Percentiles rank a stretch among this genome's conserved stretches.
Conservation (phyloP, 2,888 invertebrate genomes). For the Osmoderma eremita region DNA sequence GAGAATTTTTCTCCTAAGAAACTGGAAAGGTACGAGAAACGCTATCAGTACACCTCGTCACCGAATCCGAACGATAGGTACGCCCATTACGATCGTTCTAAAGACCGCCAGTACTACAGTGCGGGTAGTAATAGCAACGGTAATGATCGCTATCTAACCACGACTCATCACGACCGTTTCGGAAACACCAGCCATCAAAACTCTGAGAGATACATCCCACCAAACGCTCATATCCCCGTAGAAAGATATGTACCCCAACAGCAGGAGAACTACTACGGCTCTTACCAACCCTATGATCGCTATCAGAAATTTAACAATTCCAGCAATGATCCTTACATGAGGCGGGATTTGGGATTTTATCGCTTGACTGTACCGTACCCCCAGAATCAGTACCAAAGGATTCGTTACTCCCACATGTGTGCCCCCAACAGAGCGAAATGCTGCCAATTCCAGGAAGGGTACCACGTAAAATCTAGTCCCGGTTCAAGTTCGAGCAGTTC, state of each 20-base stretch:
- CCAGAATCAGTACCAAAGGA: slow-evolving; percentile 61
- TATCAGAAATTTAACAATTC: slow-evolving; percentile 56
- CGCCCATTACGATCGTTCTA: slow-evolving; percentile 45
- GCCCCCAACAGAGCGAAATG: slow-evolving; percentile 61
- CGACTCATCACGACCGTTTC: slow-evolving; percentile 43
- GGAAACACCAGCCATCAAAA: slow-evolving; percentile 38
- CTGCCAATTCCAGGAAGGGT: slow-evolving; percentile 61
- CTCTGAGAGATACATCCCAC: slow-evolving; percentile 64
- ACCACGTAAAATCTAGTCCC: slow-evolving; percentile 63
- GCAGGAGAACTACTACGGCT: slow-evolving; percentile 39
- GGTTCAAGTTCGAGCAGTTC: slow-evolving; percentile 67
- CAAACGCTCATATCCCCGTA: slow-evolving; percentile 76
- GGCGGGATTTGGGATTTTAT: slow-evolving; percentile 69
- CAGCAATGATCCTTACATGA: slow-evolving; percentile 68
- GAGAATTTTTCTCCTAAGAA: slow-evolving; percentile 59
- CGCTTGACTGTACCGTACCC: slow-evolving; percentile 66
- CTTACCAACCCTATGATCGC: slow-evolving; percentile 52
- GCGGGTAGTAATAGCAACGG: slow-evolving; percentile 49
- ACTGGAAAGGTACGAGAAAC: slow-evolving; percentile 54
- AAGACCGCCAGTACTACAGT: slow-evolving; percentile 51
- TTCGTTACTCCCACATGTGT: slow-evolving; percentile 55
- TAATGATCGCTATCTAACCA: slow-evolving; percentile 44
- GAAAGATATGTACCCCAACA: slow-evolving; percentile 77
- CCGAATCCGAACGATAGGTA: slow-evolving; percentile 49
- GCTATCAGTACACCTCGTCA: slow-evolving; percentile 51